A percentile compares a stretch with the other conserved stretches of the same genome.
Conservation (phyloP, 2,888 invertebrate genomes). For the Dinocampus coccinellae region DNA sequence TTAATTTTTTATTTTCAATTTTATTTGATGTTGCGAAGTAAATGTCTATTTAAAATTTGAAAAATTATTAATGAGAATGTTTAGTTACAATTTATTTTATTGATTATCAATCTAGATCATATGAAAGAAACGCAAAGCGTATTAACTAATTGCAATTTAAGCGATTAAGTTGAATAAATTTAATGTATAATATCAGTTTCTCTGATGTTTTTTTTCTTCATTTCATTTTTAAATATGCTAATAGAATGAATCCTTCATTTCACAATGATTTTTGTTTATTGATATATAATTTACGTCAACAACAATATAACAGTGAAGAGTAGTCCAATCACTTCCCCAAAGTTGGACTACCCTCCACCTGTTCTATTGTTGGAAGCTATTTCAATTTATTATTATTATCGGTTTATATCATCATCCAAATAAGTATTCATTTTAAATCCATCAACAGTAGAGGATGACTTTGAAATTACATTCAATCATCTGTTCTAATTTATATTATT, state of each 20-base stretch:
- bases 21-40: not conserved
- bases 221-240: not conserved
- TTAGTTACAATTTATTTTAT: not conserved
- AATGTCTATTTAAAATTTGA: not conserved
- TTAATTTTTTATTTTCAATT: slow-evolving; percentile 43
- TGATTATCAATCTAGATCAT: not conserved
- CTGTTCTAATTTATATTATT: not conserved
- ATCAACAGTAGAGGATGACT: not conserved
- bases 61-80: not conserved
- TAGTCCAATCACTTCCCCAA: slow-evolving; percentile 63
- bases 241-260: not conserved
- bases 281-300: not conserved
- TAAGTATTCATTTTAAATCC: not conserved
- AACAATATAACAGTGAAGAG: slow-evolving; percentile 27
- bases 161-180: not conserved
- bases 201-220: not conserved
- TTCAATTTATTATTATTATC: not conserved
- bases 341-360: slow-evolving; percentile 53
- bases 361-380: slow-evolving; percentile 27
- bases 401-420: not conserved
- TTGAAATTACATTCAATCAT: not conserved
- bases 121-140: not conserved
- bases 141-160: not conserved
- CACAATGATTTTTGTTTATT: not conserved
- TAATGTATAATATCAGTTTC: not conserved